Percentiles rank a stretch among this genome's conserved stretches.
phyloP scores from a whole-genome alignment of 2,797 vertebrate genomes.

The Arnoldichthys spilopterus region DNA sequence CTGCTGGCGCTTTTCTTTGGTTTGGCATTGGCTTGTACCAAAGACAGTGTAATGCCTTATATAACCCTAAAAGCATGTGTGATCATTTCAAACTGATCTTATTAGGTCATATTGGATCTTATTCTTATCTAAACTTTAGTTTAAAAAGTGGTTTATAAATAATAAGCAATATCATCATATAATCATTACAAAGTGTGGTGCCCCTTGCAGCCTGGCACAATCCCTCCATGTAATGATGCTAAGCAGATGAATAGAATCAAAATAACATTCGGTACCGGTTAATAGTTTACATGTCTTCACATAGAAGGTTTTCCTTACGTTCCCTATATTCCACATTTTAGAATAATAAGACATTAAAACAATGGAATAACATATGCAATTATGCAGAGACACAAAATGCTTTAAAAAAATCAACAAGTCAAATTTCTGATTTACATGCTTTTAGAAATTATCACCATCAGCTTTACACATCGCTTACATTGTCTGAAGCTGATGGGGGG shows the following conservation, averaged over 20 bases:
- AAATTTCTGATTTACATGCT: too few relatives aligned
- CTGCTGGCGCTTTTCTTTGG: constrained; percentile 21
- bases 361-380: too few relatives aligned
- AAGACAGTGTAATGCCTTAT: constrained; percentile 1
- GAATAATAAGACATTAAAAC: too few relatives aligned
- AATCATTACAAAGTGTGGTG: constrained; percentile 11
- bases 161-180: constrained; percentile 13
- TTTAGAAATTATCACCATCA: too few relatives aligned
- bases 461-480: too few relatives aligned
- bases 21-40: constrained; percentile 35
- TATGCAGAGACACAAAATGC: too few relatives aligned
- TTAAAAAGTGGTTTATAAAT: constrained; percentile 36
- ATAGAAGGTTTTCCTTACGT: too few relatives aligned
- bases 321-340: too few relatives aligned
- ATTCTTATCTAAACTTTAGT: constrained; percentile 11
- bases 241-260: background rate
- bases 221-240: background rate
- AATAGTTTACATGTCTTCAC: too few relatives aligned
- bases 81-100: constrained; percentile 15
- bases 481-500: too few relatives aligned
- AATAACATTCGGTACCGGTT: background rate
- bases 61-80: background rate
- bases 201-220: constrained; percentile 14
- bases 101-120: too few relatives aligned
- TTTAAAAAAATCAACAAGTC: too few relatives aligned